Base-by-base conservation (phyloP, 2,797 vertebrate genomes). In the Falco concolor region DNA sequence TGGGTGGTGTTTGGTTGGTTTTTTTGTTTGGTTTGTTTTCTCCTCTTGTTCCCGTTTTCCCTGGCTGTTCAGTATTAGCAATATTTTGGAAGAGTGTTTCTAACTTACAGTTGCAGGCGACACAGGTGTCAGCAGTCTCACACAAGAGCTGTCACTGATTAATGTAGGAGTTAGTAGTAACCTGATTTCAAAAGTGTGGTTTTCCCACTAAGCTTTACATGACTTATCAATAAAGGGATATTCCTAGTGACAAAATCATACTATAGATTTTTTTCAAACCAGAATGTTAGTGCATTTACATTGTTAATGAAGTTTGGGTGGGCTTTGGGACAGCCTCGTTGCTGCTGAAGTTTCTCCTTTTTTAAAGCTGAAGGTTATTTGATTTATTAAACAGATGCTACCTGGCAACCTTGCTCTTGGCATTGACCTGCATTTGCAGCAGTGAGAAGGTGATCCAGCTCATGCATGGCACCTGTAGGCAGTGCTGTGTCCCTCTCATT, bases 401-500 rank as follows among this genome's bases (percentile, higher is more conserved):
- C 45, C 61, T 72, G 52, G 38, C 47, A 89, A 3, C 50, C 15
- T 69, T 78, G 59, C 63, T 73, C 34, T 87, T 82, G 34, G 28
- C 23, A 13, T 61, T 42, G 59, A 8, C 38, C 56, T 50, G 56
- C 30, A 5, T 32, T 59, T 1, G 1, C 32, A 44, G 61, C 36
- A 49, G 50, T 5, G 28, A 83, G 42, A 16, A 70, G 63, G 45
- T 64, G 59, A 84, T 65, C 49, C 56, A 68, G 49, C 53, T 88
- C 32, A 40, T 1, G 1, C 2, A 1, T 34, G 30, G 52, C 34
- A 47, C 10, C 36, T 1, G 1, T 44, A 14, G 54, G 32, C 23
- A 47, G 27, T 27, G 49, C 44, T 0, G 1, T 67, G 78, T 36
- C 61, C 36, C 42, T n/a, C 38, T 10, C 36, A 5, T 17, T 47